Percentiles rank a stretch among this genome's conserved stretches.
Conservation (phyloP, 2,797 vertebrate genomes). For the Pangasius mekongensis region DNA sequence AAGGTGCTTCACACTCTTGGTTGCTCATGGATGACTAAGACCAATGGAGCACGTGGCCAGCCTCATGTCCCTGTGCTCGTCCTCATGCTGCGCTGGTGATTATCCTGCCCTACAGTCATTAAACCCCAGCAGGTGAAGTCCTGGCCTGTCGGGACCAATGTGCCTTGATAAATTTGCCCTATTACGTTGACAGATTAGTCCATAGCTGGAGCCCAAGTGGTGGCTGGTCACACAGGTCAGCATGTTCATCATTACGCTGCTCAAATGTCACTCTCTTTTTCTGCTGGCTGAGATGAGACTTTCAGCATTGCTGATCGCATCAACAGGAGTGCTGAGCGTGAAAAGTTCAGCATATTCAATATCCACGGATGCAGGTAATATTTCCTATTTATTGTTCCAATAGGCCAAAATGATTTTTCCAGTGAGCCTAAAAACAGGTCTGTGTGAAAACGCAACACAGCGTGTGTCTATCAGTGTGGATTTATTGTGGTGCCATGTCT, state of each 20-base stretch:
- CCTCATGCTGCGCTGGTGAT: constrained; percentile 57
- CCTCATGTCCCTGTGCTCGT: constrained; percentile 35
- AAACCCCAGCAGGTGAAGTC: constrained; percentile 64
- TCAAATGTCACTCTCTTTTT: constrained; percentile 63
- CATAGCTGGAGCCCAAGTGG: constrained; percentile 58
- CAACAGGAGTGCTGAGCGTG: constrained; percentile 16
- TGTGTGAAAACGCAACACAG: background rate
- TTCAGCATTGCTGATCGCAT: background rate
- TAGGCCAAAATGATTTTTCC: background rate
- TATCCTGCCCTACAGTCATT: constrained; percentile 66
- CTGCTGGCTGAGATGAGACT: constrained; percentile 40
- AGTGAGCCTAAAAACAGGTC: background rate
- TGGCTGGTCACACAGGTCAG: constrained; percentile 55
- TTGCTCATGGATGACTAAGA: constrained; percentile 49
- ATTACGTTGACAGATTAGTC: constrained; percentile 74
- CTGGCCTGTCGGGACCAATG: constrained; percentile 65
- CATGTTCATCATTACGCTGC: constrained; percentile 63
- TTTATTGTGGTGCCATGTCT: background rate
- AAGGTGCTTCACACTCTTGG: constrained; percentile 40
- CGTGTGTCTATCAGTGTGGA: background rate
- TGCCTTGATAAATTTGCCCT: constrained; percentile 70
- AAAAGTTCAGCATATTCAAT: constrained; percentile 37
- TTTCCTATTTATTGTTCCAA: background rate
- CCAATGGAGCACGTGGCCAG: constrained; percentile 42
- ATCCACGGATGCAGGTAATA: constrained; percentile 12